These are phyloP conservation scores for Toxonevra muliebris DNA, from an alignment of 2,888 invertebrate species.

Conservation along the genomic window DNA sequence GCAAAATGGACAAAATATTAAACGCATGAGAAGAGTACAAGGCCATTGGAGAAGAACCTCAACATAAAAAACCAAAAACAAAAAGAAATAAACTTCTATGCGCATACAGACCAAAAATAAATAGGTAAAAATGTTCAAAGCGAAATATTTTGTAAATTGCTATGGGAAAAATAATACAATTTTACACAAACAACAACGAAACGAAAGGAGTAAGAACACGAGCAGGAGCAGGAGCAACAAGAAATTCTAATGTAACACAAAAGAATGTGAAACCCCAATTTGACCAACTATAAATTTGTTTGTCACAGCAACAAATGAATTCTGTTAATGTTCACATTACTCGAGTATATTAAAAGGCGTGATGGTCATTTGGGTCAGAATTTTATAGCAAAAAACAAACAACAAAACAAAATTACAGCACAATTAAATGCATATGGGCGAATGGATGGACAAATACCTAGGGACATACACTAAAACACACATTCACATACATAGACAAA, in stretches of 20 bases:
- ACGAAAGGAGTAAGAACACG: background rate
- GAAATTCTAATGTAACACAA: background rate
- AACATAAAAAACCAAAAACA: too few relatives aligned
- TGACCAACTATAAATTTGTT: conserved; percentile 56
- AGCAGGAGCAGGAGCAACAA: too few relatives aligned
- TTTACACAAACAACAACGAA: too few relatives aligned
- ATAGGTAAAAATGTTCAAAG: too few relatives aligned
- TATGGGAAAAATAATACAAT: too few relatives aligned
- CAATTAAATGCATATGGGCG: conserved; percentile 24
- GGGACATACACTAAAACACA: conserved; percentile 31
- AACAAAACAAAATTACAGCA: conserved; percentile 14
- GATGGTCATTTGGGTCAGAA: conserved; percentile 56
- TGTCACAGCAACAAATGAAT: conserved; percentile 55
- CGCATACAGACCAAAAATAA: too few relatives aligned
- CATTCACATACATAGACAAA: conserved; percentile 33
- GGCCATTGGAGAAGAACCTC: too few relatives aligned
- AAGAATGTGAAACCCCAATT: conserved; percentile 50
- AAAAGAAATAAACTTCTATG: too few relatives aligned
- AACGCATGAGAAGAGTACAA: too few relatives aligned
- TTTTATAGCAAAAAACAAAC: conserved; percentile 50
- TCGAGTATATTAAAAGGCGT: conserved; percentile 60
- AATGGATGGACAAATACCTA: conserved; percentile 45
- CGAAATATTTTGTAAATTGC: too few relatives aligned
- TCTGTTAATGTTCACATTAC: conserved; percentile 60
- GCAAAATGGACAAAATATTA: background rate